Base-by-base conservation (phyloP, 1,140 invertebrate genomes). In the Dufourea novaeangliae region DNA sequence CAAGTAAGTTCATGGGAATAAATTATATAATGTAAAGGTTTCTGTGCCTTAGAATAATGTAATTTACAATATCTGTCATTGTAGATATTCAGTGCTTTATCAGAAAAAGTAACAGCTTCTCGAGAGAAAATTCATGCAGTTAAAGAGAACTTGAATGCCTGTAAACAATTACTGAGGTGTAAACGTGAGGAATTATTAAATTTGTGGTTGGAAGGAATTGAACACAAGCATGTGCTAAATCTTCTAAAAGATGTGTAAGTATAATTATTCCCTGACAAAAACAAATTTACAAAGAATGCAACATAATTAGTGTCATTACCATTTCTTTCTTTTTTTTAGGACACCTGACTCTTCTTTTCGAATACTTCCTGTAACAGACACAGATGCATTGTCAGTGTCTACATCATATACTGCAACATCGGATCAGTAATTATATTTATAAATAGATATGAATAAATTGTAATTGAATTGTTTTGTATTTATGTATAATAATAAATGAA, bases 111-210 rank as follows among this genome's bases (percentile, higher is more conserved):
- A 10, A 95, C 95, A 57, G 94, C 94, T 50, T 97, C 98, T 71
- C 94, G 97, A 57, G 95, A 96, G 84, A 96, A 96, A 86, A 96
- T 97, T 68, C 94, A 95, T 78, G 95, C 95, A 7, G 97, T 98
- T 0, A 97, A 97, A 89, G 97, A 98, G 77, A 97, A 98, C 87
- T 93, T 99, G 11, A 95, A 95, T 62, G 97, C 97, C 7, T 99
- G 98, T 90, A 98, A 98, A 89, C 96, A 95, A 27, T 92, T 99
- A 37, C 91, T 99, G 54, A 95, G 98, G 77, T 98, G 98, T 92
- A 95, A 97, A 78, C 94, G 98, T 61, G 98, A 99, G 87, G 98
- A 99, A 91, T 93, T 99, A 54, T 95, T 97, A 83, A 96, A 98
- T 86, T 93, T 99, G 64, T 99, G 98, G 97, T 93, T 97, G 1